Evolutionary conservation across 2,113 vertebrate species (phyloP), one percentile per base, ranked within the genome.

Genomic region (Gallinago paraguaiae): DNA sequence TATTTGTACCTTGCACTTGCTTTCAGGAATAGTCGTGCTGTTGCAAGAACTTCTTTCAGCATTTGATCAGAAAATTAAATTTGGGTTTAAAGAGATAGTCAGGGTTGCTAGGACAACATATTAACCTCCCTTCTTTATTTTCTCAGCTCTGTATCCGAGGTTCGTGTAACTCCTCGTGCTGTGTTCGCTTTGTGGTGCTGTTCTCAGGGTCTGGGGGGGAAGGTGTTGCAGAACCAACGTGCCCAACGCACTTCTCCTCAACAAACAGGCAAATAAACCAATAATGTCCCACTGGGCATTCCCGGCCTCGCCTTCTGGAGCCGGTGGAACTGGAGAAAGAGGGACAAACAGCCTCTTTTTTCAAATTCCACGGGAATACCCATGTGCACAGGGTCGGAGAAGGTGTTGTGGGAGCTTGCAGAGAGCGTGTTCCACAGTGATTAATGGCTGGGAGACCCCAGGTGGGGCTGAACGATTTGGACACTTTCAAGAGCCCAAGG

Each of bases 41-140:
- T 93, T 97, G 88, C 81, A 86, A 95, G 91, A 95, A 88, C 69
- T 82, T 93, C 90, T 96, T 94, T 94, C 96, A 93, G 64, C 83
- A 20, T 94, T 94, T 91, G 92, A 93, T 97, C 93, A 74, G 94
- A 95, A 96, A 97, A 96, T 95, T 97, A 92, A 96, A 95, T 97
- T 96, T 93, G 76, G 56, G 76, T 94, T 95, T 95, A 95, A 97
- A 96, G 95, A 91, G 60, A 92, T 95, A 97, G 95, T 93, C 86
- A 23, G 37, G 82, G 96, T 95, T 97, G 91, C 95, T 87, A 96
- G 92, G 93, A 95, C 94, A 97, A 96, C 93, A 79, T 91, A 61
- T 93, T 95, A 96, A 93, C 92, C 88, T 96, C 48, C 69, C 30
- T 79, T 35, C 71, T 95, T 92, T 93, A 78, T 92, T 94, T 93